phyloP scores from a whole-genome alignment of 2,113 vertebrate species.

The Caranx melampygus region DNA sequence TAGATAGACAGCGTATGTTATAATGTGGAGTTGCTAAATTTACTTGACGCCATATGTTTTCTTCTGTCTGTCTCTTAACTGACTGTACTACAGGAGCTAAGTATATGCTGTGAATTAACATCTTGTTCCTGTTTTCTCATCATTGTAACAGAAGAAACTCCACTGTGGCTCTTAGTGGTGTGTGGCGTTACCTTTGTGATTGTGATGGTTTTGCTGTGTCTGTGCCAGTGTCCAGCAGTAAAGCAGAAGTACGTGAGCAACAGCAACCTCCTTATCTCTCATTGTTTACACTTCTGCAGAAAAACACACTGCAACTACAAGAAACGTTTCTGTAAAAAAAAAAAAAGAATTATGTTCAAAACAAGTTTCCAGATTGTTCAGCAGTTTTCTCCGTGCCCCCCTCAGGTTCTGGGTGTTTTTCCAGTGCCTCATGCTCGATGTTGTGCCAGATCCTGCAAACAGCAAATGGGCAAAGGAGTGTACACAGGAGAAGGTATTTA shows the following conservation, averaged over 20 bases:
- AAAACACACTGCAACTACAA: neutral
- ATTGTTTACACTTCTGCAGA: neutral
- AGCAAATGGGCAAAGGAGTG: slow-evolving; percentile 86
- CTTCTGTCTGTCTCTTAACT: too few relatives aligned
- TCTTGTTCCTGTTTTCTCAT: slow-evolving; percentile 7
- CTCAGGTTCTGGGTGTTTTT: slow-evolving; percentile 65
- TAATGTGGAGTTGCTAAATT: neutral
- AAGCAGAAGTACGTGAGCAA: slow-evolving; percentile 73
- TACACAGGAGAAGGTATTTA: slow-evolving; percentile 71
- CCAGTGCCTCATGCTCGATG: slow-evolving; percentile 66
- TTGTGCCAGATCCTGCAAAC: slow-evolving; percentile 85
- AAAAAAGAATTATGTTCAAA: neutral
- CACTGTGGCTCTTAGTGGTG: neutral
- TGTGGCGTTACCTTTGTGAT: rapidly evolving
- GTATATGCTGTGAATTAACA: neutral
- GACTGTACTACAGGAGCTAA: neutral
- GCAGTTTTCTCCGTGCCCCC: neutral
- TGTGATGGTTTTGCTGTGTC: neutral
- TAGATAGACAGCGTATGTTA: neutral
- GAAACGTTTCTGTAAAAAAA: neutral
- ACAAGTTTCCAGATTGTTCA: neutral
- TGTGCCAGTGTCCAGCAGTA: slow-evolving; percentile 62
- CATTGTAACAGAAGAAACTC: slow-evolving; percentile 40
- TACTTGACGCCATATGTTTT: too few relatives aligned
- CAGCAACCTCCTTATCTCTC: neutral